Percentiles rank a stretch among this genome's conserved stretches.
Conservation (phyloP, 1,140 invertebrate genomes). For the Drosophila sproati region DNA sequence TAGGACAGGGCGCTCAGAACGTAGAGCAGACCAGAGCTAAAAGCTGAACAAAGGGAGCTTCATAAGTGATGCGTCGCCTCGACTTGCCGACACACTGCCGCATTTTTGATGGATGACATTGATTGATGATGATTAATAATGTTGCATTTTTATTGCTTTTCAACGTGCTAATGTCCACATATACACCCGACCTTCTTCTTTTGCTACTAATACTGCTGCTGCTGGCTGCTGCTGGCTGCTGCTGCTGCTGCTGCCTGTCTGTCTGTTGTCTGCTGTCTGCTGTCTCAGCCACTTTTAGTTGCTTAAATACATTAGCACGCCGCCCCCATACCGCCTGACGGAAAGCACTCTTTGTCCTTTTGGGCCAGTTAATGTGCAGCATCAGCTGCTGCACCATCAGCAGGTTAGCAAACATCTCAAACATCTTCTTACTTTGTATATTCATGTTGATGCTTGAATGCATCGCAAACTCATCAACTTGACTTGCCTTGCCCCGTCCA, state of each 20-base stretch:
- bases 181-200: not conserved
- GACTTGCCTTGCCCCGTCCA: conserved; percentile 6
- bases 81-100: conserved; percentile 20
- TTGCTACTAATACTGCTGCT: no score
- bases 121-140: conserved; percentile 84
- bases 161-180: conserved; percentile 21
- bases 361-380: conserved; percentile 52
- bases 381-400: conserved; percentile 43
- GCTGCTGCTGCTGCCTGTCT: no score
- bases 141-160: conserved; percentile 83
- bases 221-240: no score
- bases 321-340: not conserved
- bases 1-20: conserved; percentile 38
- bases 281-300: conserved; percentile 52
- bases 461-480: conserved; percentile 77
- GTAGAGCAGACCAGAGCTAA: not conserved
- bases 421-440: conserved; percentile 59
- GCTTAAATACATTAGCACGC: conserved; percentile 62
- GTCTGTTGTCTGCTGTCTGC: not conserved
- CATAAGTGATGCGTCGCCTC: conserved; percentile 28
- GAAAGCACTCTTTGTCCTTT: conserved; percentile 21
- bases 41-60: conserved; percentile 36
- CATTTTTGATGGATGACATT: conserved; percentile 82
- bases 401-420: conserved; percentile 26
- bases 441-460: conserved; percentile 77